These are phyloP conservation scores for Manduca sexta DNA, from an alignment of 1,140 invertebrate species.

Conservation along the genomic window DNA sequence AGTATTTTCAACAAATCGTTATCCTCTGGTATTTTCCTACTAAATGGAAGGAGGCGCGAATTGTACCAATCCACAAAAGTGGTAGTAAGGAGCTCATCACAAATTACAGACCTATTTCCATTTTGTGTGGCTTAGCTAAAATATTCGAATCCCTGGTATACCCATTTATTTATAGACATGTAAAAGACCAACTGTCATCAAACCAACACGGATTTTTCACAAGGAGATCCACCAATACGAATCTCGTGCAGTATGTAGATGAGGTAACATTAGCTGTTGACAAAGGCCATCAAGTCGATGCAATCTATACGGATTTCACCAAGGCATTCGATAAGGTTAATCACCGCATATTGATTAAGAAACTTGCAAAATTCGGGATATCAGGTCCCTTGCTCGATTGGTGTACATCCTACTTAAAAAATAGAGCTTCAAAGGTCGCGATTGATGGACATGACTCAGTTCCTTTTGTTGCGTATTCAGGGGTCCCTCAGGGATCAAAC, in stretches of 20 bases:
- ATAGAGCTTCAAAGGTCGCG: neutral
- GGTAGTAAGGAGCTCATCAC: neutral
- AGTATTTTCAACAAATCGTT: constrained; percentile 16
- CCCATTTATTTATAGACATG: constrained; percentile 6
- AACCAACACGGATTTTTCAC: neutral
- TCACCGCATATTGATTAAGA: constrained; percentile 8
- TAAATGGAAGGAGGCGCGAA: constrained; percentile 13
- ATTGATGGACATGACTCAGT: neutral
- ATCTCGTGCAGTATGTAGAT: constrained; percentile 10
- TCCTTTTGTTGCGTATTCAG: constrained; percentile 1
- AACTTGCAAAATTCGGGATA: constrained; percentile 9
- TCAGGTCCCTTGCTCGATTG: constrained; percentile 5
- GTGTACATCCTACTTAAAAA: neutral
- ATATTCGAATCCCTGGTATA: constrained; percentile 11
- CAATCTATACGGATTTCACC: constrained; percentile 13
- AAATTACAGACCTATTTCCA: constrained; percentile 21
- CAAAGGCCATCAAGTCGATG: constrained; percentile 8
- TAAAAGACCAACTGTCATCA: neutral
- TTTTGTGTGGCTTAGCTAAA: constrained; percentile 12
- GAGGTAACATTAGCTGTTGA: constrained; percentile 4
- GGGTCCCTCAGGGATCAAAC: constrained; percentile 12
- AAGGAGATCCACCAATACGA: neutral
- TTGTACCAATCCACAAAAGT: constrained; percentile 16
- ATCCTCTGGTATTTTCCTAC: constrained; percentile 8
- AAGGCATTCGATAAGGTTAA: constrained; percentile 7